phyloP scores from a whole-genome alignment of 2,113 vertebrate species.

The Myrmecobius fasciatus region DNA sequence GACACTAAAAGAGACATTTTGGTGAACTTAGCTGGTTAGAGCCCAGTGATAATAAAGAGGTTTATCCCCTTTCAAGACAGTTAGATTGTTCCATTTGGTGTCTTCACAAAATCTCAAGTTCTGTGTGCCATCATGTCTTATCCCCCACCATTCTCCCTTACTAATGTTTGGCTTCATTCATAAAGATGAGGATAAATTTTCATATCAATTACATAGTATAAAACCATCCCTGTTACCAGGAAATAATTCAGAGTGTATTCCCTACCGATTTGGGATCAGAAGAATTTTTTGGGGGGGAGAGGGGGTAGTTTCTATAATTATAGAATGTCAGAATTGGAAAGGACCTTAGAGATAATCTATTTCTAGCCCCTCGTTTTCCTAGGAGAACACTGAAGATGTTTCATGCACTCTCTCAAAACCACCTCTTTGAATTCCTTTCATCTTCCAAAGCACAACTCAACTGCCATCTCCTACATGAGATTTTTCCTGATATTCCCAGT shows the following conservation, averaged over 20 bases:
- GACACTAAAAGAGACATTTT: neutral
- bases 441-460: neutral
- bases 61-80: neutral
- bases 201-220: neutral
- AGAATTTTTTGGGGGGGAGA: neutral
- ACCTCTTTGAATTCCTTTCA: neutral
- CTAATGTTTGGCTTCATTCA: neutral
- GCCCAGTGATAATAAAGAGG: neutral
- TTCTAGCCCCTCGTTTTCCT: neutral
- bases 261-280: neutral
- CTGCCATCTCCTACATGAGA: neutral
- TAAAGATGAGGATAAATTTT: neutral
- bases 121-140: neutral
- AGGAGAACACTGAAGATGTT: neutral
- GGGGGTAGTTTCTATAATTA: neutral
- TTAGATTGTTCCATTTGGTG: neutral
- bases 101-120: neutral
- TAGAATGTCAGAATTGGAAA: neutral
- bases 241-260: neutral
- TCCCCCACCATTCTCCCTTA: neutral
- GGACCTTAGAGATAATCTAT: neutral
- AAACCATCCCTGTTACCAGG: neutral
- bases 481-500: neutral
- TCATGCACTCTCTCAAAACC: neutral
- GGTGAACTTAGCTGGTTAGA: neutral